Evolutionary conservation across 2,113 vertebrate genomes (phyloP), one percentile per base, ranked within the genome.

Genomic region (Callipepla squamata): DNA sequence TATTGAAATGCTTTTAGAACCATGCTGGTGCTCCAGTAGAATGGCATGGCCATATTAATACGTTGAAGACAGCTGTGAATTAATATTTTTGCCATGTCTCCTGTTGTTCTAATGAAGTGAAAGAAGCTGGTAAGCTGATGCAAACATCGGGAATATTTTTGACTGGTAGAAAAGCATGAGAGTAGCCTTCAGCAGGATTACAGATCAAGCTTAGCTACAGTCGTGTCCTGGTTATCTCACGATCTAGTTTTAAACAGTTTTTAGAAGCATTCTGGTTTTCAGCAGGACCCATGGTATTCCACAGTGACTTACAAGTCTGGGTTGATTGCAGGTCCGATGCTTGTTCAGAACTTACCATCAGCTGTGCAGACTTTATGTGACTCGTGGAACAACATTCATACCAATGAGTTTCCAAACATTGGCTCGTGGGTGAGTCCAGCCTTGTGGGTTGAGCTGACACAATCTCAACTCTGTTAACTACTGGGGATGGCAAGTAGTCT

Each of bases 341-440:
- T 99, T 38, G 98, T 99, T 95, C 99, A 99, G 98, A 99, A 99
- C 95, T 96, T 99, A 19, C 99, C 99, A 0, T 98, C 98, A 2
- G 97, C 98, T 13, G 98, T 99, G 34, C 99, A 99, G 97, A 96
- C 98, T 10, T 92, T 99, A 40, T 99, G 99, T 80, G 99, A 99
- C 55, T 98, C 98, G 1, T 99, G 99, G 99, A 99, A 98, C 96
- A 98, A 97, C 95, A 98, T 99, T 93, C 98, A 98, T 87, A 99
- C 99, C 87, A 99, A 98, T n/a, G 99, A 99, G 89, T 99, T 99
- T 88, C 99, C 99, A 57, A 99, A 99, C 96, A 98, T 99, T 14
- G 99, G 99, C 55, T 99, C 99, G 0, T 99, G 99, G 99, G 99
- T 99, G 97, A 82, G 98, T 97, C 13, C 59, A 19, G 9, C 23